phyloP scores from a whole-genome alignment of 1,140 invertebrate genomes.

The Fopius arisanus region DNA sequence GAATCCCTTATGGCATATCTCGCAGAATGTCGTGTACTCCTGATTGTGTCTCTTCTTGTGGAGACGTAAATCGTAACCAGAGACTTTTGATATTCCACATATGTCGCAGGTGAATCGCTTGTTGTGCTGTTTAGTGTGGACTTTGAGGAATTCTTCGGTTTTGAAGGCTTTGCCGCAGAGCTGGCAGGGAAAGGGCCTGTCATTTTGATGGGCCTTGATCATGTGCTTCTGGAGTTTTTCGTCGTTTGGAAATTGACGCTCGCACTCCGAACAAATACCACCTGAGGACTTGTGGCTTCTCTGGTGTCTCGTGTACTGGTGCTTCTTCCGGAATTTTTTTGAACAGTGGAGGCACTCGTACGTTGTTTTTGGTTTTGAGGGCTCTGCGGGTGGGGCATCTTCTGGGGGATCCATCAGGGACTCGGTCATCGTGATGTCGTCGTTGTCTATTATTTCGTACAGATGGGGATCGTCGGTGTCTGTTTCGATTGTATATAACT shows the following conservation, averaged over 20 bases:
- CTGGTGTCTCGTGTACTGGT: slow-evolving; percentile 34
- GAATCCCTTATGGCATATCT: slow-evolving; percentile 54
- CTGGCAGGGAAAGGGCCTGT: slow-evolving; percentile 51
- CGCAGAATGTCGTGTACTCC: slow-evolving; percentile 50
- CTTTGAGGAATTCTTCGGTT: slow-evolving; percentile 60
- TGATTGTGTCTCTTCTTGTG: slow-evolving; percentile 51
- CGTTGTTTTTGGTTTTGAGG: background rate
- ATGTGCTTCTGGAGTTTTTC: slow-evolving; percentile 37
- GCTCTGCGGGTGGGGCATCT: background rate
- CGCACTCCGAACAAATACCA: slow-evolving; percentile 28
- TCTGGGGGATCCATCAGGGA: background rate
- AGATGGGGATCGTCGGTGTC: background rate
- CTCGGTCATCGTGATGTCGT: background rate
- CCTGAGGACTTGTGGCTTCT: background rate
- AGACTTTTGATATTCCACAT: slow-evolving; percentile 72
- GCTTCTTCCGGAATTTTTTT: slow-evolving; percentile 41
- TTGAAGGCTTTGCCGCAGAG: slow-evolving; percentile 70
- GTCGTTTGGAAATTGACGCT: slow-evolving; percentile 25
- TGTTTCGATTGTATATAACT: slow-evolving; percentile 31
- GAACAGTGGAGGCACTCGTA: slow-evolving; percentile 37
- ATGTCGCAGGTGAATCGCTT: slow-evolving; percentile 86
- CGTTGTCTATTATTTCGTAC: background rate
- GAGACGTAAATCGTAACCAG: slow-evolving; percentile 47
- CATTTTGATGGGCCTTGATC: slow-evolving; percentile 43
- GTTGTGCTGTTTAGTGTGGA: slow-evolving; percentile 64